phyloP scores from a whole-genome alignment of 1,140 invertebrate genomes.

The Drosophila pseudoananassae region DNA sequence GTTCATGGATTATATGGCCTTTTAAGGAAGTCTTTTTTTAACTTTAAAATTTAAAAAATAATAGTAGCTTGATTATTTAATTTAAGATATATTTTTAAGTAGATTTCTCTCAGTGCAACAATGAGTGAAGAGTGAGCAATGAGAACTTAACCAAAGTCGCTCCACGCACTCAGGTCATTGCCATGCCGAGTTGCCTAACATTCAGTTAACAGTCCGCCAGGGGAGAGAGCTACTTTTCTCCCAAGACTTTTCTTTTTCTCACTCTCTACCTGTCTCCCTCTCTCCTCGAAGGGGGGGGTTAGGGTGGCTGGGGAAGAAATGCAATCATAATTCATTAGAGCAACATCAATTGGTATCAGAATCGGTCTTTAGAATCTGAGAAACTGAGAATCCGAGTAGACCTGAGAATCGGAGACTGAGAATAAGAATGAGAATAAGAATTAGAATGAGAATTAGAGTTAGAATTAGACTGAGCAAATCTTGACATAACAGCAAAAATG shows the following conservation, averaged over 20 bases:
- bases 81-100: background rate
- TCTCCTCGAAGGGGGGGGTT: background rate
- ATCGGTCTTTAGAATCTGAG: slow-evolving; percentile 12
- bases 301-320: slow-evolving; percentile 13
- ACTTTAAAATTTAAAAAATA: too few relatives aligned
- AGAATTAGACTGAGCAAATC: slow-evolving; percentile 11
- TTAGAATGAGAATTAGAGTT: too few relatives aligned
- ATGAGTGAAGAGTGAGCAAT: slow-evolving; percentile 34
- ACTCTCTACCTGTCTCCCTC: slow-evolving; percentile 12
- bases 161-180: slow-evolving; percentile 48
- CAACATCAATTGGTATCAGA: slow-evolving; percentile 60
- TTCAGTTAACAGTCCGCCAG: slow-evolving; percentile 17
- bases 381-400: background rate
- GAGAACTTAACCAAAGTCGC: slow-evolving; percentile 40
- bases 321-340: slow-evolving; percentile 73
- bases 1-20: too few relatives aligned
- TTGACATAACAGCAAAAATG: slow-evolving; percentile 66
- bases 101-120: slow-evolving; percentile 3
- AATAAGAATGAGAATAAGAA: too few relatives aligned
- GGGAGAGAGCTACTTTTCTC: slow-evolving; percentile 11
- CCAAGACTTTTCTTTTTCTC: slow-evolving; percentile 5
- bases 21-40: too few relatives aligned
- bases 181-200: slow-evolving; percentile 50
- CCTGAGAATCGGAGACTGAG: background rate
- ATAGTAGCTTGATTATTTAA: background rate